phyloP scores from a whole-genome alignment of 2,888 invertebrate species.

The Pterostichus madidus region DNA sequence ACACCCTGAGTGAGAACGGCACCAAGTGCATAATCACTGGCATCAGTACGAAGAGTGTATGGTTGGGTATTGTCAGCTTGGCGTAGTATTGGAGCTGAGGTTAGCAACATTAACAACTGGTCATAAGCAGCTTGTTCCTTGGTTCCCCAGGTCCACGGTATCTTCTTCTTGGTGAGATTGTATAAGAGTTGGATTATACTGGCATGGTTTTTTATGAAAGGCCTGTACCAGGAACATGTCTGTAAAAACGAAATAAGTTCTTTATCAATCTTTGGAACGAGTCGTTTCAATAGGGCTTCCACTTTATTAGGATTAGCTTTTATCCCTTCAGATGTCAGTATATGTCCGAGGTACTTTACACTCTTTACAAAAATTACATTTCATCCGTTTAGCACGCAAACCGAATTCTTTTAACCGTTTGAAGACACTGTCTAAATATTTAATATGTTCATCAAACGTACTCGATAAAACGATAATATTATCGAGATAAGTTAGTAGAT shows the following conservation, averaged over 20 bases:
- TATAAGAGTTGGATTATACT: too few relatives aligned
- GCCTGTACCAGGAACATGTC: background rate
- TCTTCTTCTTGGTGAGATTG: slow-evolving; percentile 13
- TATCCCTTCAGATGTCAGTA: slow-evolving; percentile 10
- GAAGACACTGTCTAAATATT: background rate
- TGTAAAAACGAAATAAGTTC: slow-evolving; percentile 5
- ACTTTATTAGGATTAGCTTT: background rate
- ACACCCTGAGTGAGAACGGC: slow-evolving; percentile 46
- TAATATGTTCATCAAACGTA: slow-evolving; percentile 11
- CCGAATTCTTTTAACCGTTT: background rate
- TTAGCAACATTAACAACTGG: background rate
- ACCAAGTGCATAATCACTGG: slow-evolving; percentile 34
- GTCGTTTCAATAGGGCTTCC: background rate
- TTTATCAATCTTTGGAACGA: background rate
- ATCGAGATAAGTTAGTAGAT: slow-evolving; percentile 9
- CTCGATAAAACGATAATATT: slow-evolving; percentile 19
- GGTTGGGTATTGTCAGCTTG: slow-evolving; percentile 68
- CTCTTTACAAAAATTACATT: slow-evolving; percentile 16
- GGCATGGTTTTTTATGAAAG: background rate
- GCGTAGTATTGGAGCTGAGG: slow-evolving; percentile 62
- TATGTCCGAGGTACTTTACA: background rate
- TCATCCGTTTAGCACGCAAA: slow-evolving; percentile 5
- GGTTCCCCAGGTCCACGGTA: background rate
- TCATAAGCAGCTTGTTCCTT: slow-evolving; percentile 1
- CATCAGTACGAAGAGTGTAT: slow-evolving; percentile 68